A percentile compares a stretch with the other conserved stretches of the same genome.
phyloP scores from a whole-genome alignment of 2,113 vertebrate genomes.

The Butorides virescens region DNA sequence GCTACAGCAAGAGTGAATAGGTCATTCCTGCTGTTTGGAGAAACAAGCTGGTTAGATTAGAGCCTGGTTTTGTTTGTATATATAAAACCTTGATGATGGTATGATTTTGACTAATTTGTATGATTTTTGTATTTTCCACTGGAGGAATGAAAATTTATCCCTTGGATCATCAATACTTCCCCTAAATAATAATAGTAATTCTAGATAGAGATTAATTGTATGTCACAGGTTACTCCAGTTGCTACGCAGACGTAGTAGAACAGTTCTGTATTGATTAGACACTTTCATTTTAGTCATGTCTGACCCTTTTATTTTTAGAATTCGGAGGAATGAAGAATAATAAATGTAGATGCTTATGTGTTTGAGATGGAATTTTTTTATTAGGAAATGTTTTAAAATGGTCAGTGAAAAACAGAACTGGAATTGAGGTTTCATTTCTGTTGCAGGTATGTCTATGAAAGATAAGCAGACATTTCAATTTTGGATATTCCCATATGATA shows the following conservation, averaged over 20 bases:
- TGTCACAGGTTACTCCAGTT: not conserved
- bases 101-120: not conserved
- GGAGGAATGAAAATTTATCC: not conserved
- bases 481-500: not conserved
- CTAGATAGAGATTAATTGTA: not conserved
- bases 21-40: not conserved
- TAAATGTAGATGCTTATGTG: conserved; percentile 58
- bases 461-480: not conserved
- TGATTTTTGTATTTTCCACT: not conserved
- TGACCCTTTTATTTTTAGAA: not conserved
- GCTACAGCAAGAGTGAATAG: not conserved
- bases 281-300: not conserved
- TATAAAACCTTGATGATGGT: not conserved
- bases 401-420: conserved; percentile 19
- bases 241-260: not conserved
- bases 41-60: not conserved
- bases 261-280: not conserved
- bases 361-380: conserved; percentile 52
- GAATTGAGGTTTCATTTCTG: not conserved
- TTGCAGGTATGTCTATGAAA: not conserved
- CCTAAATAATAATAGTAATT: not conserved
- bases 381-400: conserved; percentile 53
- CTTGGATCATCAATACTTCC: not conserved
- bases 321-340: conserved; percentile 4
- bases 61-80: not conserved